These are phyloP conservation scores for Dendropsophus ebraccatus DNA, from an alignment of 2,113 vertebrate genomes.

Conservation along the genomic window DNA sequence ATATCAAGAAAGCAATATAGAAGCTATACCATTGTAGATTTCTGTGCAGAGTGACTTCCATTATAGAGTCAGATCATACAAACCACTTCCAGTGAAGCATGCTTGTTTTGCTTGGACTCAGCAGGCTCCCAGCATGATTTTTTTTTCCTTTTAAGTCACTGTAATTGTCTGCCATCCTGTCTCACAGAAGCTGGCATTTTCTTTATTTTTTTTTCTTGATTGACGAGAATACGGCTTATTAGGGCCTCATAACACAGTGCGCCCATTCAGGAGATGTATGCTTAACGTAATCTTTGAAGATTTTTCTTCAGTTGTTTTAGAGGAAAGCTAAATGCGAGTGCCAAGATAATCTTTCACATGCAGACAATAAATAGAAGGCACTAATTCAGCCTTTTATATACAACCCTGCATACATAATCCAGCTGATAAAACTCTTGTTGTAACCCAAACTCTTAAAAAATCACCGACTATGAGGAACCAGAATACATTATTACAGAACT, in stretches of 20 bases:
- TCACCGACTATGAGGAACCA: neutral
- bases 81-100: neutral
- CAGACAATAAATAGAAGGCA: conserved; percentile 30
- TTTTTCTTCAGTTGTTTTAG: conserved; percentile 34
- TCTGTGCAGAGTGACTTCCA: neutral
- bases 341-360: conserved; percentile 28
- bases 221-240: conserved; percentile 30
- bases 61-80: neutral
- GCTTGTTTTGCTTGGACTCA: conserved; percentile 4
- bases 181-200: conserved; percentile 34
- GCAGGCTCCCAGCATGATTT: conserved; percentile 32
- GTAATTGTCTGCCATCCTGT: conserved; percentile 21
- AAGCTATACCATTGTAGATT: neutral
- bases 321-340: conserved; percentile 33
- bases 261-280: conserved; percentile 35
- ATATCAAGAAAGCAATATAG: neutral
- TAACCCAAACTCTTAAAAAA: too few relatives aligned
- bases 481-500: neutral
- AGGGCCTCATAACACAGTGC: conserved; percentile 28
- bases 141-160: neutral
- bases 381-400: neutral
- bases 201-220: conserved; percentile 2
- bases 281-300: conserved; percentile 48
- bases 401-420: neutral
- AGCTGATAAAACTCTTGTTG: neutral